Base-by-base conservation (phyloP, 1,140 invertebrate species). In the Coptotermes formosanus region DNA sequence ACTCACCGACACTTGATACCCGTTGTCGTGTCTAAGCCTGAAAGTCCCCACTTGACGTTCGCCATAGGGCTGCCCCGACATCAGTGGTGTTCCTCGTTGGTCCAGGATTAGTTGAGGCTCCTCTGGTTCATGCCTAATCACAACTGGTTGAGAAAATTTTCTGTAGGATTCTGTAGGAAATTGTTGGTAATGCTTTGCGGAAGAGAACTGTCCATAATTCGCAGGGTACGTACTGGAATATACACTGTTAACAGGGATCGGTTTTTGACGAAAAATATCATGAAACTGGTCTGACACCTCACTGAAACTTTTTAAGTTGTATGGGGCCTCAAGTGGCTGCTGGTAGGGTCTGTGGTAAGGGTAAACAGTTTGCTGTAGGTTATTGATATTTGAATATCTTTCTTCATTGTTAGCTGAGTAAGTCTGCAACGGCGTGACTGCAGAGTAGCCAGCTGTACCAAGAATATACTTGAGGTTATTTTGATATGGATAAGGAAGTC, bases 1-100 rank as follows among this genome's bases (percentile, higher is more conserved):
- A 25, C 85, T 85, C 23, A 85, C 85, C 85, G 11, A 23, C 9
- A 85, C 30, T 64, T 85, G 85, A 64, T 85, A 85, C 2, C 85
- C 85, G 43, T 38, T 64, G 32, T 85, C 85, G 45, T 64, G 75
- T 23, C 85, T 52, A 3, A 85, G 55, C 2, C 9, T 23, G 85
- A 85, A 85, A 32, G 85, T 32, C 16, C 85, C 85, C 23, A 85
- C 85, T 25, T 64, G 25, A 9, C n/a, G 85, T 3, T 85, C 25
- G 7, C 21, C 45, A 30, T n/a, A 84, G 3, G 81, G 59, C n/a
- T 48, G 45, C 12, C n/a, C 25, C 9, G 64, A 32, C 4, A 44
- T 64, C 55, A 85, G 16, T 2, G 64, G 30, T 21, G 38, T 25
- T 30, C 85, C 85, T n/a, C 16, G 23, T 16, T 83, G 82, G 23